Percentiles rank a stretch among this genome's conserved stretches.
phyloP scores from a whole-genome alignment of 1,140 invertebrate species.

The Camponotus vicinus region DNA sequence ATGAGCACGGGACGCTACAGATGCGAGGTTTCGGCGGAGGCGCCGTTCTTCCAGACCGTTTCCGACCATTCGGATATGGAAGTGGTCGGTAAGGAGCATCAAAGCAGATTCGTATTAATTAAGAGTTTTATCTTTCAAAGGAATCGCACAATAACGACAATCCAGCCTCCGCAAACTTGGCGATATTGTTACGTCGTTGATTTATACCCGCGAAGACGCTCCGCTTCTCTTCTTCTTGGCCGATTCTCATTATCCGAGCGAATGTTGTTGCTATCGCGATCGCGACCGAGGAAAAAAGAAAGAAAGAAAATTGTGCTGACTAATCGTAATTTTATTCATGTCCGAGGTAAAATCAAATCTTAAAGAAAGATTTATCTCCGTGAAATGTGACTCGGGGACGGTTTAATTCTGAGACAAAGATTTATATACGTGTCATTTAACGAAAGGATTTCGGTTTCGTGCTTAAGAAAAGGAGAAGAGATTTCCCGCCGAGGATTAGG shows the following conservation, averaged over 20 bases:
- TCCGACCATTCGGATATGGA: slow-evolving; percentile 91
- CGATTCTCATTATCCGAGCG: slow-evolving; percentile 30
- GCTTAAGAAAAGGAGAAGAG: slow-evolving; percentile 26
- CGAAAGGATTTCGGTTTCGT: slow-evolving; percentile 23
- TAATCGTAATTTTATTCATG: slow-evolving; percentile 41
- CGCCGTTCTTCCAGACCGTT: slow-evolving; percentile 92
- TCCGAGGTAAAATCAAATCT: slow-evolving; percentile 40
- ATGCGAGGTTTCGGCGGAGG: slow-evolving; percentile 95
- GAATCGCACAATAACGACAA: slow-evolving; percentile 44
- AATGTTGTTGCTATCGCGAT: slow-evolving; percentile 9
- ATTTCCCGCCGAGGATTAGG: slow-evolving; percentile 33
- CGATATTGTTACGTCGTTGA: slow-evolving; percentile 24
- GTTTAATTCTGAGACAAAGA: slow-evolving; percentile 48
- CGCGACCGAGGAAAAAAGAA: not conserved
- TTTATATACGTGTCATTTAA: slow-evolving; percentile 40
- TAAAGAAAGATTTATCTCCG: slow-evolving; percentile 1
- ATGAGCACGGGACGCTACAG: slow-evolving; percentile 92
- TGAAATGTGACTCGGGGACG: not conserved
- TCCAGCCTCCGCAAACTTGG: slow-evolving; percentile 11
- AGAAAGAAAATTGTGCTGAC: not conserved
- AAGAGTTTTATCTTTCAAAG: slow-evolving; percentile 36
- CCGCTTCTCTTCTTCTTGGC: not conserved
- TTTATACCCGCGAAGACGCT: not conserved
- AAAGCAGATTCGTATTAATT: slow-evolving; percentile 52
- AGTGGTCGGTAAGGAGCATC: slow-evolving; percentile 90